These are phyloP conservation scores for Crotalus tigris DNA, from an alignment of 2,113 vertebrate species.

Conservation along the genomic window DNA sequence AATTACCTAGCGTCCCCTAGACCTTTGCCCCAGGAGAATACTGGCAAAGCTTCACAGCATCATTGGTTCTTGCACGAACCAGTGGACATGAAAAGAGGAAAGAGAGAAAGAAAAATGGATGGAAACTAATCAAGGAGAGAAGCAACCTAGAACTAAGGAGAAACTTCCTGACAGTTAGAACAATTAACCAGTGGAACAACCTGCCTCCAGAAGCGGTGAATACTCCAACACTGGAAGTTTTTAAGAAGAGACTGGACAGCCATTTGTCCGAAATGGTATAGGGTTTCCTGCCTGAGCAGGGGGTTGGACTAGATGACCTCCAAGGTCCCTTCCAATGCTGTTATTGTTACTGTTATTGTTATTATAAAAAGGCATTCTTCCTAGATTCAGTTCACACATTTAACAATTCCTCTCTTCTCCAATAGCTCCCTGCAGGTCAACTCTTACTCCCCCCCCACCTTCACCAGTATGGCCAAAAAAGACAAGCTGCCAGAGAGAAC, in stretches of 20 bases:
- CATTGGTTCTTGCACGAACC: background rate
- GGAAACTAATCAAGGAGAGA: no score
- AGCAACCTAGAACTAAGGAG: no score
- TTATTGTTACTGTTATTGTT: no score
- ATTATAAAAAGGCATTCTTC: background rate
- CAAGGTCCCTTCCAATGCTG: no score
- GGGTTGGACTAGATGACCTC: no score
- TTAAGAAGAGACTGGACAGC: no score
- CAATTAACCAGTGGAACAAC: no score
- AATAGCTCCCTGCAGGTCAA: background rate
- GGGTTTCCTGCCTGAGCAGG: no score
- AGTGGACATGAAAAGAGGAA: background rate
- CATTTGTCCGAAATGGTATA: no score
- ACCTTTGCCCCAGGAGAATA: background rate
- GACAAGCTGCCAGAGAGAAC: background rate
- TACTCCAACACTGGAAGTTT: no score
- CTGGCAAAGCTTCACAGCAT: background rate
- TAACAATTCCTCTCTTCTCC: background rate
- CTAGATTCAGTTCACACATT: background rate
- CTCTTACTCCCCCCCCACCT: background rate
- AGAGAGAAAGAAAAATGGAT: background rate
- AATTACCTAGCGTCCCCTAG: background rate
- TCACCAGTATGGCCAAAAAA: background rate
- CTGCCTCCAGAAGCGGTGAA: no score
- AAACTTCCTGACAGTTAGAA: no score